Evolutionary conservation across 92 coral and sea anemone species (phyloP).

Genomic region (Umimayanthus chanpuru): DNA sequence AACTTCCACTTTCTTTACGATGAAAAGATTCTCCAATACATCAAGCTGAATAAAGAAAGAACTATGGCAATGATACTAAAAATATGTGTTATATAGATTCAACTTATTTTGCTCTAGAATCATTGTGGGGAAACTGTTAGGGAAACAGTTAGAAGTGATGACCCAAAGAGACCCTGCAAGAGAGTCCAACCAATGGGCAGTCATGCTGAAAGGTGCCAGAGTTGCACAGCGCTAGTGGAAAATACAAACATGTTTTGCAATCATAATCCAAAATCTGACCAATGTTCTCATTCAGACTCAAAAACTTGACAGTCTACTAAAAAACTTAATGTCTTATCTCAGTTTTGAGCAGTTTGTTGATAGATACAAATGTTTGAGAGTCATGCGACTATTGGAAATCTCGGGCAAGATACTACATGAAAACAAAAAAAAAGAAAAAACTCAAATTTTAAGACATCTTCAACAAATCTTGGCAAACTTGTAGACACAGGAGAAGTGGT

Average conservation of each 20-base stretch:
- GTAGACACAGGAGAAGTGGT: conserved; percentile 40
- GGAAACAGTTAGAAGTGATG: background rate
- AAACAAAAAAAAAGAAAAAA: conserved; percentile 10
- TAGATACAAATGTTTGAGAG: conserved; percentile 23
- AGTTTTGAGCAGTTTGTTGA: conserved; percentile 20
- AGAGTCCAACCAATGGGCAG: background rate
- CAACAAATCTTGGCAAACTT: conserved; percentile 42
- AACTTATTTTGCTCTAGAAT: background rate
- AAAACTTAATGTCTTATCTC: no score
- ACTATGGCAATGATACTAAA: background rate
- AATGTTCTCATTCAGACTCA: background rate
- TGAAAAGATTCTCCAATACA: background rate
- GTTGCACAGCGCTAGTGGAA: background rate
- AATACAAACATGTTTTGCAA: background rate
- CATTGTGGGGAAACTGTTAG: background rate
- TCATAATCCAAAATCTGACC: background rate
- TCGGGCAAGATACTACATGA: conserved; percentile 19
- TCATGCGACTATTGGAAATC: conserved; percentile 11
- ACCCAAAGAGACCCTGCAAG: background rate
- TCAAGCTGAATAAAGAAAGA: background rate
- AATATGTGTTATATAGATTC: background rate
- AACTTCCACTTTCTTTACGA: conserved; percentile 34
- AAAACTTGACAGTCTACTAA: background rate
- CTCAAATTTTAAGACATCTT: conserved; percentile 11
- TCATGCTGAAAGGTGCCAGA: background rate